These are phyloP conservation scores for Protophormia terraenovae DNA, from an alignment of 2,888 invertebrate genomes.

Conservation along the genomic window DNA sequence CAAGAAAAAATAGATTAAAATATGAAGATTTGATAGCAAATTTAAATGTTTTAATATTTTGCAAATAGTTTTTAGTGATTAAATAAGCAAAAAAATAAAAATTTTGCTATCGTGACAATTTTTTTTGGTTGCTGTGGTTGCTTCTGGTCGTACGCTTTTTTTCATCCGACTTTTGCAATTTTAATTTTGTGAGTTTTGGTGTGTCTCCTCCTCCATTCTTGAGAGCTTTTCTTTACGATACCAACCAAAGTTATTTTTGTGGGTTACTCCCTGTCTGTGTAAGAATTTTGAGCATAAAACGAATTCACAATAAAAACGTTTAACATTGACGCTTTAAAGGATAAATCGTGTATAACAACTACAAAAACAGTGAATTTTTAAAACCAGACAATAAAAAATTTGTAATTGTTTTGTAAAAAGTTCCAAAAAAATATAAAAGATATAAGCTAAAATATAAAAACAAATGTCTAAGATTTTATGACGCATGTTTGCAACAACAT, in stretches of 20 bases:
- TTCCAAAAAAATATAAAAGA: neutral
- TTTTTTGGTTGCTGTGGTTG: constrained; percentile 18
- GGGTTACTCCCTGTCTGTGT: constrained; percentile 52
- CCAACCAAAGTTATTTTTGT: neutral
- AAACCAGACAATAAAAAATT: neutral
- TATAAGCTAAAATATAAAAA: neutral
- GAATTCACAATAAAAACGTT: neutral
- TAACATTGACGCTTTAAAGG: neutral
- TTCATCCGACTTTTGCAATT: constrained; percentile 40
- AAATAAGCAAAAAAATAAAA: neutral
- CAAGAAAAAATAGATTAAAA: neutral
- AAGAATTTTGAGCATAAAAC: neutral
- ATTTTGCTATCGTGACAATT: neutral
- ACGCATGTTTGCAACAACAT: constrained; percentile 65
- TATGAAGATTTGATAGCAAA: neutral
- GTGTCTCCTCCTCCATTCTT: constrained; percentile 20
- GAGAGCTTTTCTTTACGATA: neutral
- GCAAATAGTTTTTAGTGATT: neutral
- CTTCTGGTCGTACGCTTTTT: neutral
- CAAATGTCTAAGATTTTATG: constrained; percentile 35
- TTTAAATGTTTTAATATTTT: neutral
- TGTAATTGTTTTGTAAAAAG: neutral
- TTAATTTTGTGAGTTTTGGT: constrained; percentile 18
- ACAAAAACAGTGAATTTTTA: constrained; percentile 10
- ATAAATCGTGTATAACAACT: neutral